Conservation (phyloP, 2,888 invertebrate species). For the Scelioninae gen. 1 region DNA sequence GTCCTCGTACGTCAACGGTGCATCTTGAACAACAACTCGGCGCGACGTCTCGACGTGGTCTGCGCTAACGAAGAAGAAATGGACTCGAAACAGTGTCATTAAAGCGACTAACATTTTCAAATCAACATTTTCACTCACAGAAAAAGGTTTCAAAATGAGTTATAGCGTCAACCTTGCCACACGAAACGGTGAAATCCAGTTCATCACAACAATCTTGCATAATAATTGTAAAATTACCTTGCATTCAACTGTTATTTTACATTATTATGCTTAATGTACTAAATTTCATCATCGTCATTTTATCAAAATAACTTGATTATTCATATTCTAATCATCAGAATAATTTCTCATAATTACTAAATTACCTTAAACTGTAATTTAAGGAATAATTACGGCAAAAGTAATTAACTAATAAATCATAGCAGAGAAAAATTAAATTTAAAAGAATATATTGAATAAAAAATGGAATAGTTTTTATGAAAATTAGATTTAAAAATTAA, state of each 20-base stretch:
- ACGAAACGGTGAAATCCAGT: background rate
- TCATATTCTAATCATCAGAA: background rate
- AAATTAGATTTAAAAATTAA: no score
- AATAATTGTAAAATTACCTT: conserved; percentile 4
- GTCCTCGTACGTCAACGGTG: conserved; percentile 54
- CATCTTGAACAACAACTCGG: conserved; percentile 36
- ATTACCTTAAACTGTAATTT: background rate
- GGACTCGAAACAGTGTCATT: conserved; percentile 19
- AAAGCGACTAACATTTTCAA: conserved; percentile 6
- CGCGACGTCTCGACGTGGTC: conserved; percentile 29
- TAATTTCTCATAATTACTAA: background rate
- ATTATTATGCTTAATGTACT: background rate
- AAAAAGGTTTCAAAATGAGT: background rate
- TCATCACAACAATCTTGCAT: background rate
- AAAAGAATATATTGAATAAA: no score
- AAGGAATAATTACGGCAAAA: no score
- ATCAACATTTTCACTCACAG: background rate
- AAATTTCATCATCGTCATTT: conserved; percentile 4
- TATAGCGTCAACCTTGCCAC: background rate
- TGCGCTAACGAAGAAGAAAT: conserved; percentile 13
- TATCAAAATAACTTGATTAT: background rate
- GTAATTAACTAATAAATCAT: no score
- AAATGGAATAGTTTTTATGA: no score
- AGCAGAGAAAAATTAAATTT: no score
- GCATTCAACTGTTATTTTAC: background rate